These are phyloP conservation scores for Malaclemys terrapin DNA, from an alignment of 2,113 vertebrate genomes.

Conservation along the genomic window DNA sequence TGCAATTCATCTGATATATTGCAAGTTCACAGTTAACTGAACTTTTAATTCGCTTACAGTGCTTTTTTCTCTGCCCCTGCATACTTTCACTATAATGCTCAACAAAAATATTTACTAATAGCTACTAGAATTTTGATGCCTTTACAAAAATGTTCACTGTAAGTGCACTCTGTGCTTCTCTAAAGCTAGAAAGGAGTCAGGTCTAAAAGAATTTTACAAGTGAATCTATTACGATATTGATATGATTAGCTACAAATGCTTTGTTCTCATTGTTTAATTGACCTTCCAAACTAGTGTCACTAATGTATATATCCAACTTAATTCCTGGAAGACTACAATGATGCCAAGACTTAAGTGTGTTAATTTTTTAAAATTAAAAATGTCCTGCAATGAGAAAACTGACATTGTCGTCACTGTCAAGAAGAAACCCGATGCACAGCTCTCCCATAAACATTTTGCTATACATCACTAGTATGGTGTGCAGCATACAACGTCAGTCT, in stretches of 20 bases:
- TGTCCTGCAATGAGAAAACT: not conserved
- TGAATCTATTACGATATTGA: accelerated
- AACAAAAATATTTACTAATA: not conserved
- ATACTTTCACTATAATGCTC: accelerated
- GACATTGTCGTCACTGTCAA: not conserved
- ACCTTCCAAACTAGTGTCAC: not conserved
- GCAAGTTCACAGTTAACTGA: not conserved
- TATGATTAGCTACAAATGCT: not conserved
- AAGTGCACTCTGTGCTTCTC: not conserved
- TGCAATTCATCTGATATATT: not conserved
- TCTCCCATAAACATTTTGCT: not conserved
- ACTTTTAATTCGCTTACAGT: not conserved
- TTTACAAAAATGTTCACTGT: not conserved
- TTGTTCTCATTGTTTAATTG: not conserved
- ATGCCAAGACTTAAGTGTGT: not conserved
- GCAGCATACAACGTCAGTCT: not conserved
- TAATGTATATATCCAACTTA: not conserved
- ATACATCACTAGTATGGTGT: conserved; percentile 12
- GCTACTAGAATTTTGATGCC: not conserved
- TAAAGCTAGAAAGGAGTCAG: accelerated
- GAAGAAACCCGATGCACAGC: conserved; percentile 9
- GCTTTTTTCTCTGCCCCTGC: not conserved
- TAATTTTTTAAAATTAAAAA: conserved; percentile 4
- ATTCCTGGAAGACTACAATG: not conserved
- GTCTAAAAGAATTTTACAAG: not conserved